A percentile compares a stretch with the other conserved stretches of the same genome.
phyloP scores from a whole-genome alignment of 1,140 invertebrate genomes.

The Drosophila cardini region DNA sequence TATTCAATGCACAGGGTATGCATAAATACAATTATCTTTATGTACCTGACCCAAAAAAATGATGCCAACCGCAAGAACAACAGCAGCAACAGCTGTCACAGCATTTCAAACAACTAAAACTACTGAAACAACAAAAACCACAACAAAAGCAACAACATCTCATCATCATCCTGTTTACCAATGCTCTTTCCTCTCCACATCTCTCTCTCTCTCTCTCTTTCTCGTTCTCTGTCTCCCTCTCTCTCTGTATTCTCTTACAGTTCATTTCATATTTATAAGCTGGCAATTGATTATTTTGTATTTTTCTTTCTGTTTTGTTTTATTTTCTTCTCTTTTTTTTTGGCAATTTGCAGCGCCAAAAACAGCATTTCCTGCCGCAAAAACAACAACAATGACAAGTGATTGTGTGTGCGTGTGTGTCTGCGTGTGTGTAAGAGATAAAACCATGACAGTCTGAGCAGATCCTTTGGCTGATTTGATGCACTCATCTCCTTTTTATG shows the following conservation, averaged over 20 bases:
- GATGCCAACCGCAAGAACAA: slow-evolving; percentile 2
- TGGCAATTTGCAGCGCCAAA: slow-evolving; percentile 49
- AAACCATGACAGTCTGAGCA: slow-evolving; percentile 15
- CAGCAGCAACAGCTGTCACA: slow-evolving; percentile 4
- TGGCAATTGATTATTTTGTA: slow-evolving; percentile 53
- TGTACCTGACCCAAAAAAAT: slow-evolving; percentile 25
- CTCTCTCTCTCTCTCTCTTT: not conserved
- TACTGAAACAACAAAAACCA: slow-evolving; percentile 16
- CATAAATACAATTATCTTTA: slow-evolving; percentile 40
- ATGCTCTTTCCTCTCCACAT: slow-evolving; percentile 2
- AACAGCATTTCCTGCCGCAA: slow-evolving; percentile 24
- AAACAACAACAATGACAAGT: slow-evolving; percentile 25
- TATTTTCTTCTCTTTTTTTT: slow-evolving; percentile 26
- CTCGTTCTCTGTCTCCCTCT: not conserved
- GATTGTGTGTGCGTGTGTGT: slow-evolving; percentile 11
- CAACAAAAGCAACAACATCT: slow-evolving; percentile 12
- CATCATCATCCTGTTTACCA: not conserved
- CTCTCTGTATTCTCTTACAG: not conserved
- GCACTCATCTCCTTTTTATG: slow-evolving; percentile 3
- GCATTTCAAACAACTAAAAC: slow-evolving; percentile 1
- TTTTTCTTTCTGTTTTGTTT: slow-evolving; percentile 1
- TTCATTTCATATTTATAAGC: slow-evolving; percentile 62
- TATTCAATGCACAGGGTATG: not conserved
- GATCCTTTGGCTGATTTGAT: slow-evolving; percentile 5
- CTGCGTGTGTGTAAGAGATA: not conserved